These are phyloP conservation scores for Brachionus rotundiformis DNA, from an alignment of 1,140 invertebrate species.

Conservation along the genomic window DNA sequence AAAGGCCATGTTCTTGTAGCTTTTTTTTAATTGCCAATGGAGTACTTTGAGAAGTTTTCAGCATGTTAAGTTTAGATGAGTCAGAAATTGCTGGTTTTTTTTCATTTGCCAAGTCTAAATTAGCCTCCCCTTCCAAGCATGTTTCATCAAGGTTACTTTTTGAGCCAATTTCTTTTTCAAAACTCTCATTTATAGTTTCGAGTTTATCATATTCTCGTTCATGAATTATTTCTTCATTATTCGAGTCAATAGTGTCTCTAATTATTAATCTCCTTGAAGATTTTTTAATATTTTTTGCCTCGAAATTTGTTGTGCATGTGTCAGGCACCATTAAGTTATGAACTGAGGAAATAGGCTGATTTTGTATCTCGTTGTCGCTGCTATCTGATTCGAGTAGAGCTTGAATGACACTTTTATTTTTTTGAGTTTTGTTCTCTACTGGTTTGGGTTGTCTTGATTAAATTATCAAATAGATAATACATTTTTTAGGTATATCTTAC, in stretches of 20 bases:
- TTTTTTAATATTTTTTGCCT: neutral
- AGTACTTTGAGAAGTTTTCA: conserved; percentile 15
- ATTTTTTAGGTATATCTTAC: no score
- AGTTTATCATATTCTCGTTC: neutral
- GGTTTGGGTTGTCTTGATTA: neutral
- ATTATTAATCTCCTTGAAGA: neutral
- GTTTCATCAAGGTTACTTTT: neutral
- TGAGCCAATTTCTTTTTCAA: conserved; percentile 11
- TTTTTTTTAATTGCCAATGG: conserved; percentile 34
- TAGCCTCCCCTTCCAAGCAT: conserved; percentile 22
- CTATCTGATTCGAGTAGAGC: conserved; percentile 2
- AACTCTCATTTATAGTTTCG: conserved; percentile 15
- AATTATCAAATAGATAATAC: no score
- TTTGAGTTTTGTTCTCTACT: neutral
- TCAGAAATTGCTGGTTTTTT: neutral
- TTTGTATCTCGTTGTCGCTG: neutral
- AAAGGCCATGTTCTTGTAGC: conserved; percentile 38
- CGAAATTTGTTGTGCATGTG: neutral
- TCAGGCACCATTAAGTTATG: conserved; percentile 14
- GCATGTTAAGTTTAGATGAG: neutral
- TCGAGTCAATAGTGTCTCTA: conserved; percentile 21
- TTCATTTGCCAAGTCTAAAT: neutral
- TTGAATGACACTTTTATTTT: conserved; percentile 2
- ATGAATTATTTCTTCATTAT: conserved; percentile 7
- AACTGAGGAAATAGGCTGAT: neutral